Base-by-base conservation (phyloP, 2,888 invertebrate species). In the Gymnocheta viridis region DNA sequence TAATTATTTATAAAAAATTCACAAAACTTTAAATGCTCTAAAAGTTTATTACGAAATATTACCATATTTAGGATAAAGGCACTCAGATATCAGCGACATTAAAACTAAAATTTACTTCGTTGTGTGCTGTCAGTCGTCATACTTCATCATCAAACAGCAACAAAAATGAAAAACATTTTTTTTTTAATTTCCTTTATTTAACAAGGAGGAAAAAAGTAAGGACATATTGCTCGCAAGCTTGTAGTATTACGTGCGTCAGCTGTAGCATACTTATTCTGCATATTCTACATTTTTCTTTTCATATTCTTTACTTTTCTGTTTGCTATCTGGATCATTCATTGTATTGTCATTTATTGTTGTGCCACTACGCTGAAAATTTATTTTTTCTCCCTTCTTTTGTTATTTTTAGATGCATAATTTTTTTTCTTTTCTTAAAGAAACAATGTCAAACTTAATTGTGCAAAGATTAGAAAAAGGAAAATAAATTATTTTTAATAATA, bases 371-470 rank as follows among this genome's bases (percentile, higher is more conserved):
- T 47, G 41, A 69, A 56, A 17, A 47, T 47, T 14, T 35, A 12
- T 47, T 58, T 66, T 54, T 38, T 14, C 49, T 51, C 56, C 64
- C 0, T 69, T 35, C 7, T 47, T 17, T 56, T 29, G 5, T 17
- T 51, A 47, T 64, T 77, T 22, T 60, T 49, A 27, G 72, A 66
- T 67, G 38, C 7, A 29, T n/a, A 49, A 4, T 35, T 62, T 67
- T 54, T n/a, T 49, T n/a, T 62, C n/a, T 17, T 32, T 67, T 58
- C 70, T 77, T 73, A n/a, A 49, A 67, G 67, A 73, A 60, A 81
- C 62, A 56, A 67, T 58, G 64, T 70, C 70, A 82, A 72, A 66
- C 58, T 49, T 67, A 83, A 49, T 72, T 79, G 54, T 56, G 32
- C 32, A 54, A 67, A 54, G 32, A 41, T 19, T 32, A 38, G 19